Percentiles rank a stretch among this genome's conserved stretches.
phyloP scores from a whole-genome alignment of 92 coral and sea anemone genomes.

The Palythoa caribaeorum region DNA sequence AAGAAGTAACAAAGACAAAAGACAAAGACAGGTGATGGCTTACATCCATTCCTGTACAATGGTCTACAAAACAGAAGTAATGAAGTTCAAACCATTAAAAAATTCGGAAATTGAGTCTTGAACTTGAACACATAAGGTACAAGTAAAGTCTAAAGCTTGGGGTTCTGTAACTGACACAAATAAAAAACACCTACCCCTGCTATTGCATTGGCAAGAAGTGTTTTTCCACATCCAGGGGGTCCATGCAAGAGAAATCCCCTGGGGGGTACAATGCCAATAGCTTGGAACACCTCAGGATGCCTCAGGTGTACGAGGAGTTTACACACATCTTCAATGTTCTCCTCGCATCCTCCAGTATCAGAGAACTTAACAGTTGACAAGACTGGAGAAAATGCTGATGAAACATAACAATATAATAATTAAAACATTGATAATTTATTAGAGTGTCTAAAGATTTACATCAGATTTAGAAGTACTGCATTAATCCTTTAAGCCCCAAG shows the following conservation, averaged over 20 bases:
- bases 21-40: too few relatives aligned
- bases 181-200: constrained; percentile 80
- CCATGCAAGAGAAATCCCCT: constrained; percentile 98
- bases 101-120: too few relatives aligned
- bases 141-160: too few relatives aligned
- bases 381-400: constrained; percentile 68
- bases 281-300: constrained; percentile 96
- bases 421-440: background rate
- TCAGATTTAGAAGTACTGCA: background rate
- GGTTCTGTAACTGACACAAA: too few relatives aligned
- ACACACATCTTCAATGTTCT: constrained; percentile 87
- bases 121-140: too few relatives aligned
- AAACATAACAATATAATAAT: background rate
- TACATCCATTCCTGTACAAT: too few relatives aligned
- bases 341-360: constrained; percentile 94
- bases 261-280: constrained; percentile 95
- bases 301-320: constrained; percentile 92
- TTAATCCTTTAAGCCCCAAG: too few relatives aligned
- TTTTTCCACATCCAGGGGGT: constrained; percentile 99
- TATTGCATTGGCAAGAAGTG: constrained; percentile 95
- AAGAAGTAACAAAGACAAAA: too few relatives aligned
- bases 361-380: constrained; percentile 80
- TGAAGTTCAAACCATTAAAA: too few relatives aligned
- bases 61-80: too few relatives aligned
- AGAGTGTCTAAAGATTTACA: background rate